Conservation (phyloP, 1,140 invertebrate species). For the Centruroides sculpturatus region DNA sequence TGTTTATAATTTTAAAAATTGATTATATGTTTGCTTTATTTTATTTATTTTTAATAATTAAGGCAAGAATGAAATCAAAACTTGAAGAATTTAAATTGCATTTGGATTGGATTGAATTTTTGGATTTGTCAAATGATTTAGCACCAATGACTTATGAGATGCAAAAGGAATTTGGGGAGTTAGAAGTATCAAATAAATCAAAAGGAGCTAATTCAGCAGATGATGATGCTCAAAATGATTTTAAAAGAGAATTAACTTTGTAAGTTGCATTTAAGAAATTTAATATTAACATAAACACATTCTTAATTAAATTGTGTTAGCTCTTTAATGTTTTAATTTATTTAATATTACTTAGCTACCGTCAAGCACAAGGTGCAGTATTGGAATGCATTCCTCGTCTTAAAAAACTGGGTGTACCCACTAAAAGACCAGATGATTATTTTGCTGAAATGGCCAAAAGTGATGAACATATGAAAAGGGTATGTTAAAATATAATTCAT, state of each 20-base stretch:
- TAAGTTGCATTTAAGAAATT: slow-evolving; percentile 20
- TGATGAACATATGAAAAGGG: slow-evolving; percentile 94
- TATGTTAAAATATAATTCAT: slow-evolving; percentile 18
- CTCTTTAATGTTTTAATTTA: not conserved
- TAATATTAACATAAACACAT: not conserved
- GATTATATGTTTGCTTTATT: too few species aligned
- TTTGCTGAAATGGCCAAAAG: slow-evolving; percentile 98
- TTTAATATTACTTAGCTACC: slow-evolving; percentile 37
- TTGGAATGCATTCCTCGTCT: slow-evolving; percentile 58
- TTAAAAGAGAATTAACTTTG: slow-evolving; percentile 78
- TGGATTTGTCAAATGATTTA: slow-evolving; percentile 57
- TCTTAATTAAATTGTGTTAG: not conserved
- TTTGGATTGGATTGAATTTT: slow-evolving; percentile 67
- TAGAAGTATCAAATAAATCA: slow-evolving; percentile 31
- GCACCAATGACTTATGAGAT: slow-evolving; percentile 63
- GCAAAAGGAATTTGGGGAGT: too few species aligned
- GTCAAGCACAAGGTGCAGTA: slow-evolving; percentile 79
- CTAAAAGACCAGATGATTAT: slow-evolving; percentile 83
- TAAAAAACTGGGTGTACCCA: slow-evolving; percentile 55
- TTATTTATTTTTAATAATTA: not conserved
- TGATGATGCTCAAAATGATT: slow-evolving; percentile 75
- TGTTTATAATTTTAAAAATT: too few species aligned
- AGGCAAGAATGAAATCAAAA: slow-evolving; percentile 43
- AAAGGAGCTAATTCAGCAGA: slow-evolving; percentile 46
- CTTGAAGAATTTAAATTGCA: slow-evolving; percentile 51